phyloP scores from a whole-genome alignment of 2,888 invertebrate genomes.

The Palloptera scutellata region DNA sequence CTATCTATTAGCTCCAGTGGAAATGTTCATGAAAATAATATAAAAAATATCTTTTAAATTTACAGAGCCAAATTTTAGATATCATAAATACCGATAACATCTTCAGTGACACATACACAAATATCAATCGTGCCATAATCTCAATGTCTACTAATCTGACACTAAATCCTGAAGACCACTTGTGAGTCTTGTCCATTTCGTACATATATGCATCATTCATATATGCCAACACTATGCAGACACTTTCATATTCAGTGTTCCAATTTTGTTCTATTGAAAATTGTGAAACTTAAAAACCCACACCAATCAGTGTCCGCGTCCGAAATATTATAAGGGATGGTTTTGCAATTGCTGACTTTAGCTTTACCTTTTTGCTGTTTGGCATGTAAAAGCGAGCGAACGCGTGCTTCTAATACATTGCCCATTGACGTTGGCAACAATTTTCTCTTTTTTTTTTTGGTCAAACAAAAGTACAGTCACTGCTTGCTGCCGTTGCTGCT shows the following conservation, averaged over 20 bases:
- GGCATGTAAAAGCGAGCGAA: conserved; percentile 21
- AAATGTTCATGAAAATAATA: too few relatives aligned
- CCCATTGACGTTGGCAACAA: conserved; percentile 12
- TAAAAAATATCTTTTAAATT: too few relatives aligned
- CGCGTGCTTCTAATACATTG: conserved; percentile 18
- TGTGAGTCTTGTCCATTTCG: conserved; percentile 6
- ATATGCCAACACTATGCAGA: neutral
- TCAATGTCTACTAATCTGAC: conserved; percentile 10
- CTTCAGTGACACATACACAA: too few relatives aligned
- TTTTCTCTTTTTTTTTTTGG: too few relatives aligned
- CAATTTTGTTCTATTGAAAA: neutral
- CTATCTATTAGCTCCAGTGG: too few relatives aligned
- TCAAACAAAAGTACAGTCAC: conserved; percentile 55
- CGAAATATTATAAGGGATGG: conserved; percentile 18
- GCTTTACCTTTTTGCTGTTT: conserved; percentile 8
- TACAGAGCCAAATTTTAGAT: too few relatives aligned
- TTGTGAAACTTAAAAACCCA: conserved; percentile 11
- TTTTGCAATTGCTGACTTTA: conserved; percentile 23
- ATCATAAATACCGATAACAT: too few relatives aligned
- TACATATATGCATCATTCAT: neutral
- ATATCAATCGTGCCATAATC: too few relatives aligned
- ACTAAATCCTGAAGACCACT: conserved; percentile 20
- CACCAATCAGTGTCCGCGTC: neutral
- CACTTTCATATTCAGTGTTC: neutral
- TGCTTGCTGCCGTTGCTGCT: conserved; percentile 8